Evolutionary conservation across 2,888 invertebrate species (phyloP).

Genomic region (Clostera curtula): DNA sequence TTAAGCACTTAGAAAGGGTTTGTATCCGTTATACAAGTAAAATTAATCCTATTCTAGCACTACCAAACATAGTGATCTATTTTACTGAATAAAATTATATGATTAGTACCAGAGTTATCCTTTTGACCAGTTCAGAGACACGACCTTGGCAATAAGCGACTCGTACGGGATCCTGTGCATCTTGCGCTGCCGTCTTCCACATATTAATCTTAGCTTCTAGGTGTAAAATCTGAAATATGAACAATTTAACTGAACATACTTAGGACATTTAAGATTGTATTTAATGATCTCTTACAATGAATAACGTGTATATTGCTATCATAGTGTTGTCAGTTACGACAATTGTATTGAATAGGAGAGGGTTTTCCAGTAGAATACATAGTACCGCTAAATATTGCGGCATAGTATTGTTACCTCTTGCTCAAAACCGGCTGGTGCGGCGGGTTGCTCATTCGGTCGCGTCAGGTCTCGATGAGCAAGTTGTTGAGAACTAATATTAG

Average conservation of each 20-base stretch:
- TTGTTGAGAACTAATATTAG: slow-evolving; percentile 70
- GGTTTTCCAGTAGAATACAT: too few species aligned
- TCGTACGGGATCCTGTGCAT: slow-evolving; percentile 48
- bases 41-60: too few species aligned
- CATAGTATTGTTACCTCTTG: slow-evolving; percentile 31
- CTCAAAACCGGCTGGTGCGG: slow-evolving; percentile 16
- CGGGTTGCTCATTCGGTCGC: slow-evolving; percentile 20
- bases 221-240: slow-evolving; percentile 40
- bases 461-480: slow-evolving; percentile 65
- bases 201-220: slow-evolving; percentile 59
- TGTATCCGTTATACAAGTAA: too few species aligned
- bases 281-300: too few species aligned
- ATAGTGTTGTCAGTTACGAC: too few species aligned
- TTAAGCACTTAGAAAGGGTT: too few species aligned
- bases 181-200: slow-evolving; percentile 42
- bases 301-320: too few species aligned
- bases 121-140: slow-evolving; percentile 29
- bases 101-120: slow-evolving; percentile 38
- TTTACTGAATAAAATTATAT: too few species aligned
- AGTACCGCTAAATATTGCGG: too few species aligned
- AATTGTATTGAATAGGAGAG: too few species aligned
- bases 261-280: too few species aligned
- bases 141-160: slow-evolving; percentile 51
- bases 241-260: neutral
- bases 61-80: too few species aligned